Evolutionary conservation across 2,113 vertebrate species (phyloP).

Genomic region (Chlamydotis undulata): DNA sequence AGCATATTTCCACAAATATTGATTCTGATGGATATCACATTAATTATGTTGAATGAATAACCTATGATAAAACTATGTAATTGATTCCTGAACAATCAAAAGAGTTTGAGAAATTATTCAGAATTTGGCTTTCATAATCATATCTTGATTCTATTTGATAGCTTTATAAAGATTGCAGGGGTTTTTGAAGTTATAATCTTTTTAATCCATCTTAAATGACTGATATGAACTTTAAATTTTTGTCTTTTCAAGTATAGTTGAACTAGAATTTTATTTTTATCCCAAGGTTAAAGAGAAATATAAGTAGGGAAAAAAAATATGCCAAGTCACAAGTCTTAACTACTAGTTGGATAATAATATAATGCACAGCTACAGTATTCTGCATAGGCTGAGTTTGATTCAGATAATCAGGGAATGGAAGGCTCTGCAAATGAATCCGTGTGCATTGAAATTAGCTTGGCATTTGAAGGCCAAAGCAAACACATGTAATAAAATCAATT

Average conservation of each 20-base stretch:
- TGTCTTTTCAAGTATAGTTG: neutral
- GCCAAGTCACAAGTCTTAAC: neutral
- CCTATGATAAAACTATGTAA: neutral
- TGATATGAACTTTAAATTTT: neutral
- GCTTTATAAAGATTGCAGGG: neutral
- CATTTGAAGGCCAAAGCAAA: neutral
- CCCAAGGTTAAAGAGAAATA: neutral
- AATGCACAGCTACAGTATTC: neutral
- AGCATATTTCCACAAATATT: neutral
- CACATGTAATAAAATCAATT: neutral
- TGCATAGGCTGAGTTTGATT: neutral
- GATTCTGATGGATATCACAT: neutral
- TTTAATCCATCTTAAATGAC: neutral
- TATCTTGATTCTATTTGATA: neutral
- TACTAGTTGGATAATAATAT: neutral
- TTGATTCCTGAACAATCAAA: neutral
- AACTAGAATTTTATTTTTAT: neutral
- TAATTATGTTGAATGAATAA: neutral
- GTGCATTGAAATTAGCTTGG: neutral
- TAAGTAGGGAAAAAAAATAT: neutral
- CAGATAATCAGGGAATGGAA: neutral
- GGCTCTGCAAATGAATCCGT: neutral
- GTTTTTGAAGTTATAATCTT: neutral
- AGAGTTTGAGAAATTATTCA: neutral
- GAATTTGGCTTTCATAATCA: neutral